Evolutionary conservation across 2,113 vertebrate genomes (phyloP).

Genomic region (Oncorhynchus keta): DNA sequence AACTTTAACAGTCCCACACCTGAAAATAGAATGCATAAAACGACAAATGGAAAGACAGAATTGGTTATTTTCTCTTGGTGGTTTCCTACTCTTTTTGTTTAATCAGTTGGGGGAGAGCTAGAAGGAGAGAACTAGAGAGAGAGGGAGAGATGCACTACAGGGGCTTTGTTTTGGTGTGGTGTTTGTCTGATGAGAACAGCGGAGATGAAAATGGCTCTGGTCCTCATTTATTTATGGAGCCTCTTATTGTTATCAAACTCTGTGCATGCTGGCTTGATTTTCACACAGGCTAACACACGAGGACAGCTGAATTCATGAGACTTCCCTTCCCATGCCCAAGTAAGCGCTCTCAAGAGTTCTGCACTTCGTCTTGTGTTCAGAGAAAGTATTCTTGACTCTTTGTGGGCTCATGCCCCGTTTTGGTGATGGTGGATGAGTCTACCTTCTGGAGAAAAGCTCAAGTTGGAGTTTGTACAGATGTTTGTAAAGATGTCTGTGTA

Average conservation of each 20-base stretch:
- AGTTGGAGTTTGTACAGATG: neutral
- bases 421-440: neutral
- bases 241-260: slow-evolving; percentile 52
- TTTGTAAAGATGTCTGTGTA: neutral
- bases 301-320: slow-evolving; percentile 31
- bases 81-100: slow-evolving; percentile 24
- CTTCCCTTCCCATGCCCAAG: neutral
- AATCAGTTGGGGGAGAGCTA: neutral
- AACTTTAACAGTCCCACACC: slow-evolving; percentile 30
- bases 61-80: slow-evolving; percentile 33
- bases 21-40: slow-evolving; percentile 40
- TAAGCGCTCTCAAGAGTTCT: slow-evolving; percentile 23
- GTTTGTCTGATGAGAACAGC: slow-evolving; percentile 23
- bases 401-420: slow-evolving; percentile 22
- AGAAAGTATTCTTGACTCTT: slow-evolving; percentile 3
- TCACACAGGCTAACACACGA: slow-evolving; percentile 9
- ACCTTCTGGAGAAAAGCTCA: neutral
- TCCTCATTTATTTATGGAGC: slow-evolving; percentile 58
- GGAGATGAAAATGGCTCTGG: slow-evolving; percentile 43
- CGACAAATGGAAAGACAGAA: slow-evolving; percentile 39
- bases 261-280: slow-evolving; percentile 16
- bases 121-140: neutral
- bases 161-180: slow-evolving; percentile 42
- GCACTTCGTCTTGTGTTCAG: slow-evolving; percentile 6
- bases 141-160: neutral